Evolutionary conservation across 2,888 invertebrate genomes (phyloP).

Genomic region (Parasteatoda lunata): DNA sequence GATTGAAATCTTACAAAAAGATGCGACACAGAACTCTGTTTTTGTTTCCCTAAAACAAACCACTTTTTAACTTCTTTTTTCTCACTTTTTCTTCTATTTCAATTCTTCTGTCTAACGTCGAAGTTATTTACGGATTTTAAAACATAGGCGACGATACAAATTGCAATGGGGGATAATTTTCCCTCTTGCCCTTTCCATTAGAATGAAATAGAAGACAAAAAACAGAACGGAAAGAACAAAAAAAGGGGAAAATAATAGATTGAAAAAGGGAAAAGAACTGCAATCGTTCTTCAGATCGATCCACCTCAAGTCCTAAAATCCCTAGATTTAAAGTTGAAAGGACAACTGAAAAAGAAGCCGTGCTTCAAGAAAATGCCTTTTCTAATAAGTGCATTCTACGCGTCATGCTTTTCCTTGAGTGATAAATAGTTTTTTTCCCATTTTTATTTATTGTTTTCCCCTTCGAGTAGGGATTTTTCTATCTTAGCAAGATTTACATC

Average conservation of each 20-base stretch:
- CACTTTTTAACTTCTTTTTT: constrained; percentile 15
- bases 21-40: background rate
- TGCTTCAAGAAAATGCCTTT: background rate
- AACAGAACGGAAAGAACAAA: background rate
- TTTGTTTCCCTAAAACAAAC: constrained; percentile 6
- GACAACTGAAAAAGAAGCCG: background rate
- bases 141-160: constrained; percentile 55
- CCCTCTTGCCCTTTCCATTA: constrained; percentile 32
- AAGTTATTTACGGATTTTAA: constrained; percentile 49
- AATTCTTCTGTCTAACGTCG: constrained; percentile 7
- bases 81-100: background rate
- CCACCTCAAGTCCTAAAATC: background rate
- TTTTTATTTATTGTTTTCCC: background rate
- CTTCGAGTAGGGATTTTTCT: background rate
- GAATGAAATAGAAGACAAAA: constrained; percentile 5
- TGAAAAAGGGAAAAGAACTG: constrained; percentile 8
- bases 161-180: constrained; percentile 52
- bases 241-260: constrained; percentile 31
- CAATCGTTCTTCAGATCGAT: constrained; percentile 22
- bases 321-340: constrained; percentile 19
- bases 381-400: constrained; percentile 18
- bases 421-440: constrained; percentile 22
- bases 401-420: background rate
- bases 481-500: background rate
- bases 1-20: background rate